Evolutionary conservation across 1,140 invertebrate species (phyloP).

Genomic region (Nylanderia fulva): DNA sequence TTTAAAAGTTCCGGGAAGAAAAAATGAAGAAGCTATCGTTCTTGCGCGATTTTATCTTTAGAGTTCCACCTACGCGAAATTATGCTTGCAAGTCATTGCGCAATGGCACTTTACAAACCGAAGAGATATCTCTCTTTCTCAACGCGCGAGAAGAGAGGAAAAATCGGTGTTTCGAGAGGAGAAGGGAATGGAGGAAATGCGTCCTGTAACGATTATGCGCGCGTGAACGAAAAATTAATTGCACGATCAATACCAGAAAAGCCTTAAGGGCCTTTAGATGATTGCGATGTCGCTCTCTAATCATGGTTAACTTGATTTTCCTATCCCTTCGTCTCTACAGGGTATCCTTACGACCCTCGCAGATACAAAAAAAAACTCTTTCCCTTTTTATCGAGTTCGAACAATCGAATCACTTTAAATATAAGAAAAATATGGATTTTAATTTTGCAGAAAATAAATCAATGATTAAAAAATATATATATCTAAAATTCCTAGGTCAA

Average conservation of each 20-base stretch:
- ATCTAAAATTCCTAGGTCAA: no score
- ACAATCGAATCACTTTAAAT: not conserved
- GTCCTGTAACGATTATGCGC: not conserved
- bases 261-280: not conserved
- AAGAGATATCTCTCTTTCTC: not conserved
- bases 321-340: not conserved
- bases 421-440: not conserved
- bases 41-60: conserved; percentile 38
- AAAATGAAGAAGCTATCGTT: conserved; percentile 10
- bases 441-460: not conserved
- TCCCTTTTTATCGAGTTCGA: not conserved
- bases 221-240: conserved; percentile 44
- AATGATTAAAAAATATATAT: not conserved
- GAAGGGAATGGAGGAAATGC: conserved; percentile 2
- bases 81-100: conserved; percentile 22
- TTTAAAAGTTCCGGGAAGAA: not conserved
- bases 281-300: not conserved
- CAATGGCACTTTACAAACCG: conserved; percentile 9
- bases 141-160: not conserved
- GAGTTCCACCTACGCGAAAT: conserved; percentile 27
- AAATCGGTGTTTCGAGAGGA: conserved; percentile 6
- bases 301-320: conserved; percentile 15
- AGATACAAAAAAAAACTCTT: not conserved
- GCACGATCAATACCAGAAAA: conserved; percentile 37
- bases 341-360: not conserved